Percentiles rank a stretch among this genome's conserved stretches.
These are phyloP conservation scores for Capromys pilorides DNA, from an alignment of 2,797 vertebrate species.

Conservation along the genomic window DNA sequence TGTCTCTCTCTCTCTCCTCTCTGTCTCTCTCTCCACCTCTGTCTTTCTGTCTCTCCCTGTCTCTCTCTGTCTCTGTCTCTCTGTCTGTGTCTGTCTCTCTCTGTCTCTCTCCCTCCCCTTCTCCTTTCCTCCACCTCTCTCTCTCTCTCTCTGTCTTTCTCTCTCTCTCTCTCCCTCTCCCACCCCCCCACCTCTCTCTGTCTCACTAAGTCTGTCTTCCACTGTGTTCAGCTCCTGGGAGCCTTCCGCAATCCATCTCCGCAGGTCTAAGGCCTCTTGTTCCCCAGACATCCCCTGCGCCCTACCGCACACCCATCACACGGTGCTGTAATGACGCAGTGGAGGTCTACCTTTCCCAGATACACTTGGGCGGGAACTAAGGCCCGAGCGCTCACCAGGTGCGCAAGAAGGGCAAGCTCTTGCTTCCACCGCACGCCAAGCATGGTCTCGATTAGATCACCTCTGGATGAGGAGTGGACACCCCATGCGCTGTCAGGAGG, in stretches of 20 bases:
- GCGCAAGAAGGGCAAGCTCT: neutral
- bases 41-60: too few species aligned
- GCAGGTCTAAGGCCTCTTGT: neutral
- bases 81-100: too few species aligned
- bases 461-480: neutral
- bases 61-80: too few species aligned
- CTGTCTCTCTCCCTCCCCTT: too few species aligned
- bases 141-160: too few species aligned
- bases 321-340: neutral
- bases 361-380: neutral
- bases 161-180: too few species aligned
- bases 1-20: too few species aligned
- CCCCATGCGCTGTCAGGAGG: neutral
- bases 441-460: neutral
- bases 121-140: too few species aligned
- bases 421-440: neutral
- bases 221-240: neutral
- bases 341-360: neutral
- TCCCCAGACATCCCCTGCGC: neutral
- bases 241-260: neutral
- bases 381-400: fast-evolving
- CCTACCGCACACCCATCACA: neutral
- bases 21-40: too few species aligned
- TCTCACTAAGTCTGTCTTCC: too few species aligned
- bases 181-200: too few species aligned